These are phyloP conservation scores for Scrobipalpa atriplicella DNA, from an alignment of 2,888 invertebrate species.

Conservation along the genomic window DNA sequence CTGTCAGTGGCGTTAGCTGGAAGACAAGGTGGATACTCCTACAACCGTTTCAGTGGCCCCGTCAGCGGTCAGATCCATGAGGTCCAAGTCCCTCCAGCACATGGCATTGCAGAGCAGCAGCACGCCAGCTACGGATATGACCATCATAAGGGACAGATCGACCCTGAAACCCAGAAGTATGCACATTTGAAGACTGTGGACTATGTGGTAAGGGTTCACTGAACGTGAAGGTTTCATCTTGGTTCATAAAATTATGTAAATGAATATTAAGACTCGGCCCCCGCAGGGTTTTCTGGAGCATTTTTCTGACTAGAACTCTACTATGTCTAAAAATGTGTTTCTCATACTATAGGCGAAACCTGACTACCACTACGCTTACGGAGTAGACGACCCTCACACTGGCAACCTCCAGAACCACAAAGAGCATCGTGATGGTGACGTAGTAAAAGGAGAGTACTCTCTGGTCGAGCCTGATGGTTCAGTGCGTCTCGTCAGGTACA, in stretches of 20 bases:
- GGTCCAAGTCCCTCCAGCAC: constrained; percentile 78
- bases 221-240: too few species aligned
- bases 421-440: constrained; percentile 88
- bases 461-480: constrained; percentile 90
- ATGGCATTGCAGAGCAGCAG: constrained; percentile 69
- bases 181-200: constrained; percentile 84
- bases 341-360: constrained; percentile 83
- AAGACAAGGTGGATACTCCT: constrained; percentile 84
- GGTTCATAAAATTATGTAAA: neutral
- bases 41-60: constrained; percentile 88
- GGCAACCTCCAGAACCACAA: constrained; percentile 89
- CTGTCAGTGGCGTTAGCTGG: constrained; percentile 52
- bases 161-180: constrained; percentile 76
- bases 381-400: constrained; percentile 88
- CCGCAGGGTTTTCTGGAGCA: too few species aligned
- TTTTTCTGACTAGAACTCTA: too few species aligned
- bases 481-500: constrained; percentile 87
- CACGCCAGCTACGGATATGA: constrained; percentile 79
- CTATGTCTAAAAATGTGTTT: neutral
- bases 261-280: too few species aligned
- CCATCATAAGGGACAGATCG: constrained; percentile 70
- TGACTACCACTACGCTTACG: constrained; percentile 89
- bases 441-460: constrained; percentile 88
- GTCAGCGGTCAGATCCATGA: constrained; percentile 86
- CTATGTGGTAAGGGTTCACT: constrained; percentile 81